Conservation (phyloP, 2,113 vertebrate species). For the Syrmaticus mikado region DNA sequence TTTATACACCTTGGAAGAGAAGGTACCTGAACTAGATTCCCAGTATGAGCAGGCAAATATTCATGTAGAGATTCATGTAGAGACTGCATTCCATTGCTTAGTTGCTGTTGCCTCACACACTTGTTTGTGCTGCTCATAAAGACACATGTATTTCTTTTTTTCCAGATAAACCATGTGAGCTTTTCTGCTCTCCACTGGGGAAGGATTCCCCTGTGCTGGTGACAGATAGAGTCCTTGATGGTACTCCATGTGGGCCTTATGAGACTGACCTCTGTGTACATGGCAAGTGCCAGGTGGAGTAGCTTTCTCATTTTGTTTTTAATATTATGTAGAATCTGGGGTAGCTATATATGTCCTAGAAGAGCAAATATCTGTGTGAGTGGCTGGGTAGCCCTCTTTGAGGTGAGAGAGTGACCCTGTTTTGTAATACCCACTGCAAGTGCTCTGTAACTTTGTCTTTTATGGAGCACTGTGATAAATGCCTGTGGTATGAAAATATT, state of each 20-base stretch:
- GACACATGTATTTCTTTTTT: not conserved
- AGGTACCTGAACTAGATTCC: not conserved
- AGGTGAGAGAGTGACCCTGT: not conserved
- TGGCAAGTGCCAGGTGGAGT: slow-evolving; percentile 92
- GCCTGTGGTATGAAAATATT: not conserved
- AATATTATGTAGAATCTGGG: not conserved
- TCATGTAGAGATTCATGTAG: not conserved
- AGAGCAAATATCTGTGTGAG: accelerated
- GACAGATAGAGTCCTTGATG: slow-evolving; percentile 92
- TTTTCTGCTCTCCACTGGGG: slow-evolving; percentile 90
- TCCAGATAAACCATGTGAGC: slow-evolving; percentile 91
- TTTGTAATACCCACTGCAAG: not conserved
- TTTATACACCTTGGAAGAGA: not conserved
- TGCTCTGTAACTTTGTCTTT: not conserved
- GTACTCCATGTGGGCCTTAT: slow-evolving; percentile 94
- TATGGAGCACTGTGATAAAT: not conserved
- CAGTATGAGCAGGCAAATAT: not conserved
- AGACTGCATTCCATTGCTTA: not conserved
- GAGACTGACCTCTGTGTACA: slow-evolving; percentile 94
- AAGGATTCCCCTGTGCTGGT: slow-evolving; percentile 87
- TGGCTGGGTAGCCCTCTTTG: not conserved
- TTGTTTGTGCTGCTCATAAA: not conserved
- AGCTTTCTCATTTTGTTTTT: slow-evolving; percentile 32
- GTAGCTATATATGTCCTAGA: not conserved
- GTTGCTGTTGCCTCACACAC: not conserved